Evolutionary conservation across 2,888 invertebrate genomes (phyloP).

Genomic region (Nomada ruficornis): DNA sequence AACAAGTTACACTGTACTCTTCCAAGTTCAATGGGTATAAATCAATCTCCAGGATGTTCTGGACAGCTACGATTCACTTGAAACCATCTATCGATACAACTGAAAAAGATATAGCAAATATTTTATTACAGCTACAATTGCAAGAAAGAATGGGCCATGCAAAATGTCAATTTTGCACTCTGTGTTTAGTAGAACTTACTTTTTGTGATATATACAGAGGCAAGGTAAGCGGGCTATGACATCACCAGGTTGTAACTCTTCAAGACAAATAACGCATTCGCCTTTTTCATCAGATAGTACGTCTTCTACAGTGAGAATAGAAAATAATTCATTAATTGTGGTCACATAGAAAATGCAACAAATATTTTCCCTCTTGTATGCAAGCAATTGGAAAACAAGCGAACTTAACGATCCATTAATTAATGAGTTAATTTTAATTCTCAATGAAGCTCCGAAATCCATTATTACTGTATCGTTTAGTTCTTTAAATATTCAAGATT

Average conservation of each 20-base stretch:
- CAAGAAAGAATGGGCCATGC: neutral
- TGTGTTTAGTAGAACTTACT: slow-evolving; percentile 86
- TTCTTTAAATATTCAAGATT: no score
- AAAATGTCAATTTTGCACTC: neutral
- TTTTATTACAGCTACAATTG: neutral
- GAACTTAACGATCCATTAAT: no score
- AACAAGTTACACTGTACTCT: slow-evolving; percentile 76
- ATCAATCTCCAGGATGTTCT: slow-evolving; percentile 97
- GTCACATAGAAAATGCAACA: neutral
- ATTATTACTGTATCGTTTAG: no score
- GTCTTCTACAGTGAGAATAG: slow-evolving; percentile 90
- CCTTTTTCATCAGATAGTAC: slow-evolving; percentile 98
- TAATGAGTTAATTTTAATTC: no score
- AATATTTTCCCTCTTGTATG: no score
- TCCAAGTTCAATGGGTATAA: slow-evolving; percentile 73
- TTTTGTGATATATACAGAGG: slow-evolving; percentile 99
- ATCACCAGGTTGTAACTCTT: slow-evolving; percentile 97
- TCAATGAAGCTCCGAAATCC: no score
- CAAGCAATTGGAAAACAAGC: no score
- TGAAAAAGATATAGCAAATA: slow-evolving; percentile 85
- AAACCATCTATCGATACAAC: slow-evolving; percentile 99
- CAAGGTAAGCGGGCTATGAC: slow-evolving; percentile 99
- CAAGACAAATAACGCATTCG: slow-evolving; percentile 99
- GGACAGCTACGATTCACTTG: slow-evolving; percentile 99
- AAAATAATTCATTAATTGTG: slow-evolving; percentile 2